Base-by-base conservation (phyloP, 2,797 vertebrate genomes). In the Rhinatrema bivittatum region DNA sequence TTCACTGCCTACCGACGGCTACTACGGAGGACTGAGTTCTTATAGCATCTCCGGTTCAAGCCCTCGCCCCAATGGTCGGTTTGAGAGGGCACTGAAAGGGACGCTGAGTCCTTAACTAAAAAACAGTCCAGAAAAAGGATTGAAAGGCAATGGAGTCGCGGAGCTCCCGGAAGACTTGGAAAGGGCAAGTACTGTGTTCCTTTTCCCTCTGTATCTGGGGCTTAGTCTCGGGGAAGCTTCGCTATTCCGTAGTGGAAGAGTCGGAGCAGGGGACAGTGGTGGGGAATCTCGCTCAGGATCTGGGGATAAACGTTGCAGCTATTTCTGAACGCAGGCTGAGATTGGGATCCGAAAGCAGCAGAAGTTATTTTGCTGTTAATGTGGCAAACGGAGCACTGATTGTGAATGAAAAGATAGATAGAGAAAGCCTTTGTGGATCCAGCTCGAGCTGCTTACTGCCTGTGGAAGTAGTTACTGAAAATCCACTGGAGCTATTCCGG, bases 221-320 rank as follows among this genome's bases (percentile, higher is more conserved):
- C 63, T 70, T 81, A 52, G 87, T 74, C 49, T 76, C 84, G 25
- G 86, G 86, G 50, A 89, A 95, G 80, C 81, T 91, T 56, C 86
- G 60, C 39, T 98, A 95, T 70, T 91, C 91, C 19, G 82, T 93
- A 21, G 62, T 82, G 56, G 93, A 98, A 72, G 93, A 97, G 60
- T 80, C 89, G 7, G 85, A 76, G 42, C 87, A 82, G 31, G 93
- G 91, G 34, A 89, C 91, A 6, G 51, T 89, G 37, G 91, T 97
- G 38, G 94, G 94, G 59, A 93, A 92, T 33, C 79, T 97, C 49
- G 91, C 87, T 32, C 85, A 72, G 50, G 91, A 96, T 70, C 70
- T 97, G 64, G 69, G 84, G 61, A 85, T 93, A 32, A 83, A 84
- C 19, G 62, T 79, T 60, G 70, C 82, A 45, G 65, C 78, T 68